Evolutionary conservation across 2,113 vertebrate genomes (phyloP), one percentile per base, ranked within the genome.

Genomic region (Eurystomus gularis): DNA sequence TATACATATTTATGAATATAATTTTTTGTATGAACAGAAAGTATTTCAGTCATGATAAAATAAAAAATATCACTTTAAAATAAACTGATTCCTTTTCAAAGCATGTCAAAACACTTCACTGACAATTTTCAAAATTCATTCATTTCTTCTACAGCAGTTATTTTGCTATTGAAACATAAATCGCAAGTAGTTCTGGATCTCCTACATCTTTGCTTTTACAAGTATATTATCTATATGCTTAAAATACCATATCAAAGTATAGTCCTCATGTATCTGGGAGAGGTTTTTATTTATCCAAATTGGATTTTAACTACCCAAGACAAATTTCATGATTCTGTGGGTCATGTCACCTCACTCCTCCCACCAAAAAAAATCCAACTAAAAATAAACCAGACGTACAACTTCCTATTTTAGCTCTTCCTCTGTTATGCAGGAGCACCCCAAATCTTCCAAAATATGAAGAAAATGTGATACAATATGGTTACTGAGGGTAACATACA

Each of bases 31-130:
- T 68, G n/a, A 71, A 51, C 13, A 88, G 9, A 31, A 82, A 64
- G 8, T 58, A 46, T 62, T 90, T 78, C 37, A 64, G 66, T 76
- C 75, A 69, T 1, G 1, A 80, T 48, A 58, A 92, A 85, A 51
- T 39, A 69, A 17, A 57, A 88, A 82, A 86, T 26, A 42, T 24
- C 18, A 17, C 64, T 90, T 83, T 26, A 76, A 86, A 90, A 44
- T 71, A 77, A 91, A 48, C 7, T 7, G 7, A 17, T 88, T 72
- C 29, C 3, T 76, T 76, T 92, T 40, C 58, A 86, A 10, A 58
- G 60, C 69, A 12, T 80, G 76, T 77, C 93, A 95, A 96, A 96
- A 92, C 62, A 82, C 4, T 88, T 96, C 82, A 80, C 10, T 77
- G 48, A 26, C 42, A 55, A n/a, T 79, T 96, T 93, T 90, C 16